Evolutionary conservation across 2,113 vertebrate species (phyloP).

Genomic region (Sisor rabdophorus): DNA sequence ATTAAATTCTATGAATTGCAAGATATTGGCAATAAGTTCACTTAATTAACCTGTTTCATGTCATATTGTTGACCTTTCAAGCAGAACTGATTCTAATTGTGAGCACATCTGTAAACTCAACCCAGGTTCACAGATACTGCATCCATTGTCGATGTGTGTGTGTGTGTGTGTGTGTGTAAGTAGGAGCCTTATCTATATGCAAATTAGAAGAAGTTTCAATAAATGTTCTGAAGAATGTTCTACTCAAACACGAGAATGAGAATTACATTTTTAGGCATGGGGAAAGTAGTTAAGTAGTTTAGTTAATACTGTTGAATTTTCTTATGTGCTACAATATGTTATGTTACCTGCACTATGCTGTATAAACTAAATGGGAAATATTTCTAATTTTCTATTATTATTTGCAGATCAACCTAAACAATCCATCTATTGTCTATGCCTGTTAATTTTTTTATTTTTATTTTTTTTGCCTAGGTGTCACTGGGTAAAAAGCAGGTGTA

Average conservation of each 20-base stretch:
- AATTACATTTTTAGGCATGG: constrained; percentile 62
- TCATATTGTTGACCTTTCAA: constrained; percentile 5
- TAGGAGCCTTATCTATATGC: constrained; percentile 75
- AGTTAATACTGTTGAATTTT: background rate
- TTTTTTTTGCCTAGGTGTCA: no score
- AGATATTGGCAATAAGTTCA: constrained; percentile 4
- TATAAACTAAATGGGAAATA: no score
- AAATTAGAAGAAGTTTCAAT: constrained; percentile 73
- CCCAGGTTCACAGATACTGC: constrained; percentile 17
- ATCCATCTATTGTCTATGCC: no score
- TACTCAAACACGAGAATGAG: constrained; percentile 63
- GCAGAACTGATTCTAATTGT: constrained; percentile 2
- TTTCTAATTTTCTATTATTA: no score
- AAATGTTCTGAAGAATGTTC: constrained; percentile 64
- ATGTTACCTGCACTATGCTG: no score
- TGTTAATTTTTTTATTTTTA: no score
- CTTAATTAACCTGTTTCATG: constrained; percentile 6
- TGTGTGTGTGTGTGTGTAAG: constrained; percentile 39
- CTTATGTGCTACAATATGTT: no score
- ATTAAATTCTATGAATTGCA: constrained; percentile 1
- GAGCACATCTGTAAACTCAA: constrained; percentile 5
- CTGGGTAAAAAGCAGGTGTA: no score
- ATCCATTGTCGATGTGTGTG: constrained; percentile 60
- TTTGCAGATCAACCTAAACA: no score
- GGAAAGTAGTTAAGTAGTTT: background rate